These are phyloP conservation scores for Ostrea denselamellosa DNA, from an alignment of 1,140 invertebrate genomes.

Conservation along the genomic window DNA sequence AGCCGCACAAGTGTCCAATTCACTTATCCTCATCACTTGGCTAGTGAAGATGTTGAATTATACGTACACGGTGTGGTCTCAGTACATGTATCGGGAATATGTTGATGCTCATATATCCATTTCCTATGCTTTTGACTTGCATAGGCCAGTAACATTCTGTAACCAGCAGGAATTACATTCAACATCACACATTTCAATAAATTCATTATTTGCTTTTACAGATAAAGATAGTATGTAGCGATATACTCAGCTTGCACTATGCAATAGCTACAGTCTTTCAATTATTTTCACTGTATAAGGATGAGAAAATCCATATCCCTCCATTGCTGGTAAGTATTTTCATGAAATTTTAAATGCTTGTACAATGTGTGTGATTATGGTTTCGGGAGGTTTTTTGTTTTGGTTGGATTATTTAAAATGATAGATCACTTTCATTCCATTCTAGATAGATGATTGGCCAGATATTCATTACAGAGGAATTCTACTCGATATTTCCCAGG, in stretches of 20 bases:
- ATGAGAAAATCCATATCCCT: constrained; percentile 77
- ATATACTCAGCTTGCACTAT: constrained; percentile 82
- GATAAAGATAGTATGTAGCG: constrained; percentile 82
- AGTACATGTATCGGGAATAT: too few relatives aligned
- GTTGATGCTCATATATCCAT: too few relatives aligned
- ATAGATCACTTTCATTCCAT: constrained; percentile 29
- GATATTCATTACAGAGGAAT: constrained; percentile 82
- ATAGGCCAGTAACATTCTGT: too few relatives aligned
- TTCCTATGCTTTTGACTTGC: too few relatives aligned
- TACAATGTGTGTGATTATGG: neutral
- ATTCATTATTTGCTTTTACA: constrained; percentile 65
- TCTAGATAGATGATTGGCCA: constrained; percentile 83
- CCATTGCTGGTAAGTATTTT: constrained; percentile 78
- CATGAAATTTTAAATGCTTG: neutral
- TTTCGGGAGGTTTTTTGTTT: neutral
- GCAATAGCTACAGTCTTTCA: constrained; percentile 84
- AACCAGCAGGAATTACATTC: too few relatives aligned
- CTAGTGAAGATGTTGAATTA: too few relatives aligned
- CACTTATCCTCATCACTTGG: too few relatives aligned
- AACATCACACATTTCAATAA: neutral
- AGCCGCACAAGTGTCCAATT: too few relatives aligned
- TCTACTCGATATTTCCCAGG: constrained; percentile 83
- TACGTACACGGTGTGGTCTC: too few relatives aligned
- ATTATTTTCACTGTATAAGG: constrained; percentile 81
- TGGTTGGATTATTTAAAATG: neutral